Conservation (phyloP, 2,888 invertebrate genomes). For the Ophraella communa region DNA sequence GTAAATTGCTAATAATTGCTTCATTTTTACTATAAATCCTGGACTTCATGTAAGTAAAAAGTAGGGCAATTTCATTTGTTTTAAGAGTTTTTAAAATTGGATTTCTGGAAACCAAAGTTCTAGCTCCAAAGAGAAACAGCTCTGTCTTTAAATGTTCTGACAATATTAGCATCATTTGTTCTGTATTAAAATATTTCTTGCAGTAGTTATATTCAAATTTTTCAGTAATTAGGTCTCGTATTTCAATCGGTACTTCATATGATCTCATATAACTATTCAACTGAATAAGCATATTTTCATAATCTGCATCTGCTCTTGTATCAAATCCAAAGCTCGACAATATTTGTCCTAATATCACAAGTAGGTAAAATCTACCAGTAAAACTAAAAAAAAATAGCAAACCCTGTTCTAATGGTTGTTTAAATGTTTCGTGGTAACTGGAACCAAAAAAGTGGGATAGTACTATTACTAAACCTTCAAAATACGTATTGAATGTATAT, state of each 20-base stretch:
- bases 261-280: conserved; percentile 62
- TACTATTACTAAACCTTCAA: conserved; percentile 13
- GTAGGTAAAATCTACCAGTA: conserved; percentile 45
- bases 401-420: conserved; percentile 36
- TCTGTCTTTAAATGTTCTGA: conserved; percentile 57
- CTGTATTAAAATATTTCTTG: conserved; percentile 63
- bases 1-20: conserved; percentile 57
- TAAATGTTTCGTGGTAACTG: neutral
- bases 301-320: conserved; percentile 55
- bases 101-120: conserved; percentile 60
- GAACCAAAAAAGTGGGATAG: conserved; percentile 21
- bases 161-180: conserved; percentile 44
- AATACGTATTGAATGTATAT: conserved; percentile 1
- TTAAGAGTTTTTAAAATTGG: conserved; percentile 59
- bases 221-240: conserved; percentile 59
- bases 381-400: conserved; percentile 41
- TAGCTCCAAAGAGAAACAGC: conserved; percentile 60
- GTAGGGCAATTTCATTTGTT: conserved; percentile 49
- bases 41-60: conserved; percentile 25
- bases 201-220: conserved; percentile 64
- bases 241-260: conserved; percentile 60
- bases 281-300: conserved; percentile 61
- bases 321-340: conserved; percentile 47
- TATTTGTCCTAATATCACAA: conserved; percentile 42
- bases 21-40: conserved; percentile 45